Evolutionary conservation across 2,888 invertebrate species (phyloP), one percentile per base, ranked within the genome.

Genomic region (Nipponacmea schrenckii): DNA sequence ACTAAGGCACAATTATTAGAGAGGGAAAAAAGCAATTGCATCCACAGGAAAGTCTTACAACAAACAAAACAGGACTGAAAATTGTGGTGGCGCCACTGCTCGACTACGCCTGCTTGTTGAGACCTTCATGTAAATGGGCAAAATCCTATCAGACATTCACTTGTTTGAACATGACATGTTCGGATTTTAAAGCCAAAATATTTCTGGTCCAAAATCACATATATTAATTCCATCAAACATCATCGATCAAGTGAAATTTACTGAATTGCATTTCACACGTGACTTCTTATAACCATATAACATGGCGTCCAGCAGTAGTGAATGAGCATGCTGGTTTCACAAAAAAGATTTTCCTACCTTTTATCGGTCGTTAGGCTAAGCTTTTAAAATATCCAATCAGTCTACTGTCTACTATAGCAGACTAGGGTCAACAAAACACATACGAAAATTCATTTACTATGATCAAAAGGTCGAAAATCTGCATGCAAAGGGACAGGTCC

Each of bases 391-490:
- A 56, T 56, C 56, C 56, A 24, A 20, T 24, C 56, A 24, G 24
- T 24, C 56, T 56, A 56, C 56, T 24, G 56, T 24, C 24, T 24
- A 56, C 56, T 24, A 24, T 20, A 20, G 20, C 56, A 56, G 24
- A 20, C 56, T 24, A 20, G 20, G 56, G 20, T 56, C 20, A 56
- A 56, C 20, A 24, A 56, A 14, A 56, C 8, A 56, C 20, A 56
- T 24, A 56, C 56, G 56, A 56, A 56, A 56, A 56, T 56, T 24
- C 56, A 56, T 56, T 56, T 56, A 56, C 56, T 56, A 56, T 56
- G 2, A 56, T 56, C 56, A 56, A 56, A 56, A 56, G 20, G 24
- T 24, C 56, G 56, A 56, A 56, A 56, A 56, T 56, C 56, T 56
- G 56, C 56, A 56, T 56, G 56, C 56, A 56, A 56, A 24, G 56